Conservation (phyloP, 2,888 invertebrate genomes). For the Chalcis sispes region DNA sequence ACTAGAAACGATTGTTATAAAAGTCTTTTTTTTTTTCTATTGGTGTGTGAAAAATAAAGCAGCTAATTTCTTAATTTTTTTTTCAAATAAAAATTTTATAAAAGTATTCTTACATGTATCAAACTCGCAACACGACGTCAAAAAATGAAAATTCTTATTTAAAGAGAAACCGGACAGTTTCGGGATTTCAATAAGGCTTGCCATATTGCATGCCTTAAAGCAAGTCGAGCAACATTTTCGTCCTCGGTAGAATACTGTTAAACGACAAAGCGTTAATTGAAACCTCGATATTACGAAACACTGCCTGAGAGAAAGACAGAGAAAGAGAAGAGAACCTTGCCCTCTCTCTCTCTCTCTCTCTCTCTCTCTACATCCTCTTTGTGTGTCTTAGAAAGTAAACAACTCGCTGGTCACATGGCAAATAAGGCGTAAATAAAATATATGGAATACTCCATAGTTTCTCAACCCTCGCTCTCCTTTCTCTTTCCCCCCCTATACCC, state of each 20-base stretch:
- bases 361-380: conserved; percentile 38
- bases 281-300: conserved; percentile 65
- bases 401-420: conserved; percentile 66
- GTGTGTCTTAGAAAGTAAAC: conserved; percentile 69
- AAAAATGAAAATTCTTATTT: conserved; percentile 21
- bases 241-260: conserved; percentile 43
- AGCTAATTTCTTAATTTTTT: too few relatives aligned
- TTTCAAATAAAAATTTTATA: not conserved
- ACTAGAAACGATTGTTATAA: too few relatives aligned
- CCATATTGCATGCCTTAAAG: conserved; percentile 13
- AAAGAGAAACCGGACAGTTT: not conserved
- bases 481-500: not conserved
- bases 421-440: conserved; percentile 73
- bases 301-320: conserved; percentile 31
- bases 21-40: not conserved
- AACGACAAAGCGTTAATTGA: conserved; percentile 68
- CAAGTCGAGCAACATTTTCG: conserved; percentile 18
- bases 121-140: too few relatives aligned
- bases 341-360: not conserved
- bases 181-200: conserved; percentile 10
- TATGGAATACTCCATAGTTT: conserved; percentile 63
- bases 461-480: conserved; percentile 9
- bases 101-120: too few relatives aligned
- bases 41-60: too few relatives aligned
- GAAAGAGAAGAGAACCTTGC: too few relatives aligned